Evolutionary conservation across 2,797 vertebrate species (phyloP), one percentile per base, ranked within the genome.

Genomic region (Podarcis lilfordi): DNA sequence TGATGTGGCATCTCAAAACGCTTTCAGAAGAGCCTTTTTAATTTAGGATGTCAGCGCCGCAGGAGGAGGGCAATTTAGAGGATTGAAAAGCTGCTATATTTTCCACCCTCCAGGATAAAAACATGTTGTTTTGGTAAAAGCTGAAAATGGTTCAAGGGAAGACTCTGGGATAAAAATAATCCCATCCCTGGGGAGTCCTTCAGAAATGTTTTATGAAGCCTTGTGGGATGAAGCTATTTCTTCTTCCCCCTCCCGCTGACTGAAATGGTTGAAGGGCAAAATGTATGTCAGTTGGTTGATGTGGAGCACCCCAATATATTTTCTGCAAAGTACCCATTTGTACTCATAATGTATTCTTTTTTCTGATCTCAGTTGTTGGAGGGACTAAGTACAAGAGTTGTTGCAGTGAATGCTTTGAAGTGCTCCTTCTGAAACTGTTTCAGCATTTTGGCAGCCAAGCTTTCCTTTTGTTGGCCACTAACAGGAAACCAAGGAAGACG

Each of bases 151-250:
- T 90, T 93, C 81, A 85, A 88, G 85, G 83, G 86, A 94, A 89
- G 29, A 78, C 77, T 90, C 32, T 10, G 64, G 80, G 85, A 92
- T 95, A 94, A 94, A 95, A 95, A 95, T 93, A 89, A 92, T 93
- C 71, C 75, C 55, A 69, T 90, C 43, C 29, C 82, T 37, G 74
- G 94, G 85, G 91, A 90, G 77, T 87, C 80, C 87, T 93, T 94
- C 72, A 88, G 80, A 92, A 94, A 89, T 90, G 77, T 40, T 89
- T 94, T 86, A 92, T 90, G 84, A 87, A 90, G 87, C 71, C 91
- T 78, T 91, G 61, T 66, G 82, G 80, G 79, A 84, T 87, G 79
- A 80, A 86, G 86, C 74, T 89, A 71, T 91, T 91, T 93, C 71
- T 86, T 74, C 75, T 3, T 79, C 43, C 71, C 66, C 82, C 43